Percentiles rank a stretch among this genome's conserved stretches.
Conservation (phyloP, 2,113 vertebrate genomes). For the Danio rerio region GRCz12tu NC_133188.1:22904001-22904500, state of each 20-base stretch:
- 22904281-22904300: background rate
- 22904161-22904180: too few relatives aligned
- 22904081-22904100: too few relatives aligned
- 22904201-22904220: background rate
- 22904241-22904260: background rate
- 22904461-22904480: conserved; percentile 69
- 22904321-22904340: background rate
- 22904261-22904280: background rate
- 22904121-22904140: too few relatives aligned
- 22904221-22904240: background rate
- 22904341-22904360: conserved; percentile 60
- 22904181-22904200: too few relatives aligned
- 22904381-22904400: conserved; percentile 61
- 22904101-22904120: too few relatives aligned
- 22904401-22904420: conserved; percentile 59
- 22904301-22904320: conserved; percentile 2
- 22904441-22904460: conserved; percentile 56
- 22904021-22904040: too few relatives aligned
- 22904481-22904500: conserved; percentile 70
- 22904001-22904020: too few relatives aligned
- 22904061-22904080: too few relatives aligned
- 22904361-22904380: conserved; percentile 54
- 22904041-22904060: too few relatives aligned
- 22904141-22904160: too few relatives aligned
- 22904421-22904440: conserved; percentile 63